A percentile compares a stretch with the other conserved stretches of the same genome.
These are phyloP conservation scores for Intellagama lesueurii DNA, from an alignment of 2,797 vertebrate species.

Conservation along the genomic window DNA sequence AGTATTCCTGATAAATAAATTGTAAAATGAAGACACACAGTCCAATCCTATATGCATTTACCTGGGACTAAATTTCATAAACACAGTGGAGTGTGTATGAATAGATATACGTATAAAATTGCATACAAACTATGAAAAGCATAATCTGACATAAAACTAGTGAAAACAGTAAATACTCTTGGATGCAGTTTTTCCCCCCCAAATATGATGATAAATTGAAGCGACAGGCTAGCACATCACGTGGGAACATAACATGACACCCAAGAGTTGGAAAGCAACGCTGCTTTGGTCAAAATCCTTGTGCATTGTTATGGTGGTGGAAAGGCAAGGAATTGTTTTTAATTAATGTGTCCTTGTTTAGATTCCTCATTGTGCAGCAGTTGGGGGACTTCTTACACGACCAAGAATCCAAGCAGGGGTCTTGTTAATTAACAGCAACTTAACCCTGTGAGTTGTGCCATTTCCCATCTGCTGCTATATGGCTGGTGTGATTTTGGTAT, in stretches of 20 bases:
- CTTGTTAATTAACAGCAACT: no score
- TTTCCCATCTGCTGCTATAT: no score
- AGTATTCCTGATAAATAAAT: not conserved
- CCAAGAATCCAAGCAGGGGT: no score
- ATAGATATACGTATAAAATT: not conserved
- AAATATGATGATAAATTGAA: not conserved
- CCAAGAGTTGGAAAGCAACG: not conserved
- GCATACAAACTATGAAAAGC: not conserved
- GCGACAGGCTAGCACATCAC: not conserved
- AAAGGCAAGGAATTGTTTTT: no score
- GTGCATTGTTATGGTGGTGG: no score
- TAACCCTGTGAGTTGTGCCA: no score
- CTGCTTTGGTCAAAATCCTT: no score
- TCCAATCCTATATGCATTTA: not conserved
- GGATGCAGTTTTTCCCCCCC: not conserved
- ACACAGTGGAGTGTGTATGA: not conserved
- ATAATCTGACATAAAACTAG: not conserved
- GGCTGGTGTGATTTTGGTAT: no score
- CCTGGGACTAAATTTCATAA: not conserved
- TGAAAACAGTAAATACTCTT: not conserved
- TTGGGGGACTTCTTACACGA: no score
- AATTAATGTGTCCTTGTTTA: no score
- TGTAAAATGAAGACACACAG: not conserved
- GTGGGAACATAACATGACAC: not conserved
- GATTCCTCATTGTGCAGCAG: no score